phyloP scores from a whole-genome alignment of 2,113 vertebrate genomes.

The Malurus melanocephalus region DNA sequence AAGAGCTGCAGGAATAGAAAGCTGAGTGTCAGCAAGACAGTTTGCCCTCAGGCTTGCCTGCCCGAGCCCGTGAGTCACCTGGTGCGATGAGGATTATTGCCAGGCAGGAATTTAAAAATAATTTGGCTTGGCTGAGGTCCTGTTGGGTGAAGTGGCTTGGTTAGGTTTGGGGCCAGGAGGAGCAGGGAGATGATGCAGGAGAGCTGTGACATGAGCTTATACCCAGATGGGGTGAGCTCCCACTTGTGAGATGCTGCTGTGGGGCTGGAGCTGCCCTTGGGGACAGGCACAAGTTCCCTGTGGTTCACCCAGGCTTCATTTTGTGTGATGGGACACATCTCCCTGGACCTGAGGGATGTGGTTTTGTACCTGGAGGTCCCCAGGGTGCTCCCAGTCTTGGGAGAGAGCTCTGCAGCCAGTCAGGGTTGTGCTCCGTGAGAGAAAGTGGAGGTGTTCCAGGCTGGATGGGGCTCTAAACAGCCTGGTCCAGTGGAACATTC shows the following conservation, averaged over 20 bases:
- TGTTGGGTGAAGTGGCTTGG: not conserved
- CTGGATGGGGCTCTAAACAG: not conserved
- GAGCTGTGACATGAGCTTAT: not conserved
- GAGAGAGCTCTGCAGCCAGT: not conserved
- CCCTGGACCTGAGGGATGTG: not conserved
- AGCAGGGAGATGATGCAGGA: not conserved
- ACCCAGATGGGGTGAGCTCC: not conserved
- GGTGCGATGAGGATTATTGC: not conserved
- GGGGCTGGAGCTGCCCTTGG: not conserved
- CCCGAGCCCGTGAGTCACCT: not conserved
- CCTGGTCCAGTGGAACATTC: not conserved
- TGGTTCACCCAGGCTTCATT: not conserved
- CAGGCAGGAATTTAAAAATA: slow-evolving; percentile 27
- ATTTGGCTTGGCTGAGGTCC: not conserved
- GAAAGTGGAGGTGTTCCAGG: not conserved
- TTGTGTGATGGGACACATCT: not conserved
- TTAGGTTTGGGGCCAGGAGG: not conserved
- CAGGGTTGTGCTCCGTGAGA: not conserved
- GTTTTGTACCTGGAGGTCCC: not conserved
- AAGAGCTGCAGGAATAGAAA: slow-evolving; percentile 33
- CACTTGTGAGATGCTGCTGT: not conserved
- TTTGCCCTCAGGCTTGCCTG: not conserved
- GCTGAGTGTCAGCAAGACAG: not conserved
- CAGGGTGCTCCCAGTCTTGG: not conserved
- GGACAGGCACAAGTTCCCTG: not conserved